phyloP scores from a whole-genome alignment of 2,113 vertebrate genomes.

The Chaetodon auriga region DNA sequence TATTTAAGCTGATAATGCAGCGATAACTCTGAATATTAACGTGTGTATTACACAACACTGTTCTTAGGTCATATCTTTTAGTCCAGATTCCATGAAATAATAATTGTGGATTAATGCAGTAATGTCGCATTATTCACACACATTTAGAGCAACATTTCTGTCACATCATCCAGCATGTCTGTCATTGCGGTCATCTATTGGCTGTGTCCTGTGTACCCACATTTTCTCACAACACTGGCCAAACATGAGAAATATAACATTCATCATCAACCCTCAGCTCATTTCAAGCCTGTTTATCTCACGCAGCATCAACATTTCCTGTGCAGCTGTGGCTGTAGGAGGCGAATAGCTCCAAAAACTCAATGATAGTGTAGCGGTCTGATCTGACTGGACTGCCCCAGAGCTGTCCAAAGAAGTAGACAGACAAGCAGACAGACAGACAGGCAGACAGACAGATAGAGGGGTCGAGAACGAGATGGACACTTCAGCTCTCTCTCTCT shows the following conservation, averaged over 20 bases:
- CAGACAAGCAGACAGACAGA: slow-evolving; percentile 5
- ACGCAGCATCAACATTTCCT: slow-evolving; percentile 44
- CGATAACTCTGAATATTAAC: neutral
- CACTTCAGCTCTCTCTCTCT: slow-evolving; percentile 32
- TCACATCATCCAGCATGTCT: neutral
- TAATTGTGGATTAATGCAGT: neutral
- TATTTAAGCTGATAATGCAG: neutral
- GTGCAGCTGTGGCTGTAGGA: slow-evolving; percentile 67
- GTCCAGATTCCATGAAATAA: neutral
- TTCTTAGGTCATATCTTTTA: neutral
- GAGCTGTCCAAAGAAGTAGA: slow-evolving; percentile 57
- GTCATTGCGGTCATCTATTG: neutral
- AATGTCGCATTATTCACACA: neutral
- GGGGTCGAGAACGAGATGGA: slow-evolving; percentile 32
- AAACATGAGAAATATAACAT: slow-evolving; percentile 11
- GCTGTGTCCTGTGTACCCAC: neutral
- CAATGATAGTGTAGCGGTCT: slow-evolving; percentile 37
- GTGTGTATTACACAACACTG: neutral
- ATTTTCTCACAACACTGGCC: neutral
- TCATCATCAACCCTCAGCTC: slow-evolving; percentile 37
- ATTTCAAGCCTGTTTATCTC: slow-evolving; percentile 47
- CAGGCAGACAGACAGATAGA: slow-evolving; percentile 32
- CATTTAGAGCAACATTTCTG: neutral
- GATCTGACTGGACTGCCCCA: slow-evolving; percentile 48
- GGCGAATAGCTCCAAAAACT: slow-evolving; percentile 56